phyloP scores from a whole-genome alignment of 2,888 invertebrate species.

The Acronicta aceris region DNA sequence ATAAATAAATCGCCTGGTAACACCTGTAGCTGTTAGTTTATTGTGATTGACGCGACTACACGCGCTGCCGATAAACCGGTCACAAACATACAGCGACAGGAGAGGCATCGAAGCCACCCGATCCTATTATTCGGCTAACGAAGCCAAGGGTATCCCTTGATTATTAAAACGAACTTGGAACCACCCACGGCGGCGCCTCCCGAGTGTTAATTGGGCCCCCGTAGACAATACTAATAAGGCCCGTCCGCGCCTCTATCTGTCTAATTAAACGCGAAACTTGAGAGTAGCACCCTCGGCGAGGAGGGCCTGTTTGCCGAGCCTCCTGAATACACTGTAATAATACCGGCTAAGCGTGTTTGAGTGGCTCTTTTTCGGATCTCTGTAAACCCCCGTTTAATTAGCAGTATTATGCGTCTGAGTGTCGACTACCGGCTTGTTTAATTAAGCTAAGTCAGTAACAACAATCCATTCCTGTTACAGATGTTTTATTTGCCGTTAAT shows the following conservation, averaged over 20 bases:
- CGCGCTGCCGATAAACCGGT: slow-evolving; percentile 31
- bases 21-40: slow-evolving; percentile 56
- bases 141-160: slow-evolving; percentile 87
- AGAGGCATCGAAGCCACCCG: slow-evolving; percentile 72
- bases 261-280: slow-evolving; percentile 89
- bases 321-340: slow-evolving; percentile 88
- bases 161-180: slow-evolving; percentile 87
- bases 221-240: slow-evolving; percentile 90
- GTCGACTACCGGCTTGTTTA: slow-evolving; percentile 86
- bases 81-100: slow-evolving; percentile 50
- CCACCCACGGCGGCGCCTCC: slow-evolving; percentile 83
- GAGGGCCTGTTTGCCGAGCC: slow-evolving; percentile 87
- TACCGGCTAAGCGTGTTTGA: slow-evolving; percentile 89
- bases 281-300: slow-evolving; percentile 87
- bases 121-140: slow-evolving; percentile 87
- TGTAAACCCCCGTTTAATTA: slow-evolving; percentile 89
- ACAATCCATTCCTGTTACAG: slow-evolving; percentile 81
- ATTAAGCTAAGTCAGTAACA: slow-evolving; percentile 88
- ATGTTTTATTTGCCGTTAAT: slow-evolving; percentile 72
- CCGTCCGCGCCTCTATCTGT: slow-evolving; percentile 89
- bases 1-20: slow-evolving; percentile 44
- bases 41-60: slow-evolving; percentile 25
- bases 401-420: slow-evolving; percentile 88
- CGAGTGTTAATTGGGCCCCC: slow-evolving; percentile 89
- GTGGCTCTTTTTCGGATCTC: slow-evolving; percentile 89